Conservation (phyloP, 1,140 invertebrate species). For the Chlorops oryzae region DNA sequence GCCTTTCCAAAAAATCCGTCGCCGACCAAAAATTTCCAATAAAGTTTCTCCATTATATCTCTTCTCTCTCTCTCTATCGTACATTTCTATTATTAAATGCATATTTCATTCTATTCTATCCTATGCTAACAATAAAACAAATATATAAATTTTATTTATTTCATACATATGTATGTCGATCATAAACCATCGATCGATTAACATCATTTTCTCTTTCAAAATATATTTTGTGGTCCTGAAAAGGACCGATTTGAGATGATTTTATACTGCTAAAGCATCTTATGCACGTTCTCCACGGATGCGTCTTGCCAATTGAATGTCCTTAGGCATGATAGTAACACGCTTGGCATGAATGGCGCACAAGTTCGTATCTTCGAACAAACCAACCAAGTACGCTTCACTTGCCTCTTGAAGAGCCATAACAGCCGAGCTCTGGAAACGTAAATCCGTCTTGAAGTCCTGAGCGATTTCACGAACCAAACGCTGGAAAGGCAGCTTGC, state of each 20-base stretch:
- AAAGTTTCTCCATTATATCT: no score
- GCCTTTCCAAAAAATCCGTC: no score
- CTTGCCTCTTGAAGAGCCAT: conserved; percentile 74
- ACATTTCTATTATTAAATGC: no score
- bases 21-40: no score
- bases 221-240: conserved; percentile 23
- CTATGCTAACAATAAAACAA: no score
- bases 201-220: no score
- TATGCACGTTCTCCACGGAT: conserved; percentile 68
- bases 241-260: conserved; percentile 26
- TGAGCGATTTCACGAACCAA: conserved; percentile 82
- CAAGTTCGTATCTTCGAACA: conserved; percentile 91
- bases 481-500: conserved; percentile 81
- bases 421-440: conserved; percentile 75
- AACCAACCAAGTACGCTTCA: conserved; percentile 84
- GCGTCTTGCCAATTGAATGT: conserved; percentile 85
- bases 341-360: conserved; percentile 92
- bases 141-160: no score
- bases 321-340: conserved; percentile 94
- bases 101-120: no score
- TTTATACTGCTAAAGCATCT: conserved; percentile 1
- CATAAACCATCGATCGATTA: no score
- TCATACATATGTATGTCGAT: no score
- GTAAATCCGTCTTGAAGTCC: conserved; percentile 72
- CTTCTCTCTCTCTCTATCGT: no score